phyloP scores from a whole-genome alignment of 2,113 vertebrate species.

The Aphyosemion australe region DNA sequence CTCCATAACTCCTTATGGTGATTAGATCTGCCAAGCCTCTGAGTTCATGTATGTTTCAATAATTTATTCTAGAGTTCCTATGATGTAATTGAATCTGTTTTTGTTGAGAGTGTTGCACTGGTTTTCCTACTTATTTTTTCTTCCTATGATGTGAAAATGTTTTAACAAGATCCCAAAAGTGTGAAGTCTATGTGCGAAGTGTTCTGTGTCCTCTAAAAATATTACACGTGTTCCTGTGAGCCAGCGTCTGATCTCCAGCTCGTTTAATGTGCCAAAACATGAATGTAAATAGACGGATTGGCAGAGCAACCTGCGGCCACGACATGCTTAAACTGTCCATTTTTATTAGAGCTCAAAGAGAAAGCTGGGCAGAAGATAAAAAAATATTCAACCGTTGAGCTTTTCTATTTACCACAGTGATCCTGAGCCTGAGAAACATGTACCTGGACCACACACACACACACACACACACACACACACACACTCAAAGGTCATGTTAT shows the following conservation, averaged over 20 bases:
- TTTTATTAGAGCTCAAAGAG: slow-evolving; percentile 37
- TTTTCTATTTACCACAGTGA: slow-evolving; percentile 58
- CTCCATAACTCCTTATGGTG: too few relatives aligned
- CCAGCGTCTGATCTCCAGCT: slow-evolving; percentile 26
- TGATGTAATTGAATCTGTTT: background rate
- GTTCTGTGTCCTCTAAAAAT: slow-evolving; percentile 20
- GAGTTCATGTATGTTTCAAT: background rate
- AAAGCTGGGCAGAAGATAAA: slow-evolving; percentile 15
- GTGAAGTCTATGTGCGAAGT: slow-evolving; percentile 18
- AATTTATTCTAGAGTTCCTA: background rate
- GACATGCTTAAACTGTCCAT: slow-evolving; percentile 40
- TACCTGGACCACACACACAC: slow-evolving; percentile 50
- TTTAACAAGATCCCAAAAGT: slow-evolving; percentile 10
- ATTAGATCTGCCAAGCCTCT: background rate
- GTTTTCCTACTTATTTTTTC: background rate
- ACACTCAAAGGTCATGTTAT: slow-evolving; percentile 70
- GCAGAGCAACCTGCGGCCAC: slow-evolving; percentile 24
- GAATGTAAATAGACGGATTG: slow-evolving; percentile 39
- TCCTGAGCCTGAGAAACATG: slow-evolving; percentile 57
- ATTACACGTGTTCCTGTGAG: slow-evolving; percentile 25
- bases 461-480: slow-evolving; percentile 30
- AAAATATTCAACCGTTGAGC: slow-evolving; percentile 62
- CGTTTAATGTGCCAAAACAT: slow-evolving; percentile 59
- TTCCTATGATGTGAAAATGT: slow-evolving; percentile 10
- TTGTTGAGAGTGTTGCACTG: background rate